Evolutionary conservation across 2,888 invertebrate species (phyloP).

Genomic region (Drosophila maculinotata): DNA sequence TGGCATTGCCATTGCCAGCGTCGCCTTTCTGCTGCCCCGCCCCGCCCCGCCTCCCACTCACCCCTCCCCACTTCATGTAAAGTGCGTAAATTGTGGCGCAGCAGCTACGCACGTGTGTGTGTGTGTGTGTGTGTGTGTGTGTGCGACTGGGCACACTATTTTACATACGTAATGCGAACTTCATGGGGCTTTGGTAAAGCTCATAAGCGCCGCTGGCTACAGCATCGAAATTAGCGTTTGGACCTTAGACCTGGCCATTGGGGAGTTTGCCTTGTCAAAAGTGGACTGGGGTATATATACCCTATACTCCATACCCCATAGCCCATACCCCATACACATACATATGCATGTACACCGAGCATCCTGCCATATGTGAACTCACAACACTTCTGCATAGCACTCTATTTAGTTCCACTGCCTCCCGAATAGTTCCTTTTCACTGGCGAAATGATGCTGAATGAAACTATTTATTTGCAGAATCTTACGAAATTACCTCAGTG

Average conservation of each 20-base stretch:
- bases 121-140: conserved; percentile 18
- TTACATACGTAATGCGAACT: conserved; percentile 76
- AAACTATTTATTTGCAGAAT: no score
- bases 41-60: not conserved
- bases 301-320: no score
- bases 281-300: not conserved
- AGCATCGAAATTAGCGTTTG: conserved; percentile 72
- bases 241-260: conserved; percentile 47
- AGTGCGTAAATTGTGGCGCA: conserved; percentile 55
- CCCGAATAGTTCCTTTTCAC: no score
- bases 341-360: conserved; percentile 1
- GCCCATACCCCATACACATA: no score
- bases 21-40: conserved; percentile 20
- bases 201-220: conserved; percentile 73
- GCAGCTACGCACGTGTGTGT: conserved; percentile 7
- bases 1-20: conserved; percentile 41
- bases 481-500: no score
- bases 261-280: conserved; percentile 21
- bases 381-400: no score
- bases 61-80: conserved; percentile 16
- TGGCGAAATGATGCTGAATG: no score
- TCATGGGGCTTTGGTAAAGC: conserved; percentile 69
- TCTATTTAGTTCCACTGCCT: no score
- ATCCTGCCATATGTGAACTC: no score
- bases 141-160: conserved; percentile 62